Evolutionary conservation across 1,140 invertebrate genomes (phyloP).

Genomic region (Bombus sylvicola): DNA sequence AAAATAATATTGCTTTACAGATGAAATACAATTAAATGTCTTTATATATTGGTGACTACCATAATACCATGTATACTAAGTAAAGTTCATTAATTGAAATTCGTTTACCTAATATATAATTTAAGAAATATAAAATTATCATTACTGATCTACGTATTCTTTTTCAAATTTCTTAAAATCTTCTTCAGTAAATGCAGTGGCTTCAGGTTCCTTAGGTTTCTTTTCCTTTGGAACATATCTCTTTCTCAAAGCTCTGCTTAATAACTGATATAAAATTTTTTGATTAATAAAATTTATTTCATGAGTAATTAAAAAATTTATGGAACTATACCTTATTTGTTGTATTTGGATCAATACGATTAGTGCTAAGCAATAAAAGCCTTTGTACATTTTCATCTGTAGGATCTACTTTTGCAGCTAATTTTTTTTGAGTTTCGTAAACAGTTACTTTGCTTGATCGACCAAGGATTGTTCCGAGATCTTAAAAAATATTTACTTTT

Average conservation of each 20-base stretch:
- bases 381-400: constrained; percentile 73
- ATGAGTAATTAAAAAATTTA: background rate
- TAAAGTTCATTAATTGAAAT: background rate
- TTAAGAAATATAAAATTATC: background rate
- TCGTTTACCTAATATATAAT: background rate
- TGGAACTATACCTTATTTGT: constrained; percentile 68
- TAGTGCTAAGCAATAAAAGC: constrained; percentile 71
- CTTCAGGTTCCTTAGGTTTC: constrained; percentile 66
- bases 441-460: constrained; percentile 69
- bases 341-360: constrained; percentile 56
- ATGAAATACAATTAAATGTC: background rate
- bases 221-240: constrained; percentile 55
- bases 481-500: constrained; percentile 23
- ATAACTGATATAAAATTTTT: constrained; percentile 58
- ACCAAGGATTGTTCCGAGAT: constrained; percentile 41
- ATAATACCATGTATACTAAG: too few species aligned
- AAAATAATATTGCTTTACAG: background rate
- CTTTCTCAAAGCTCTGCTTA: constrained; percentile 65
- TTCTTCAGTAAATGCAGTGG: constrained; percentile 82
- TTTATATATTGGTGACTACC: background rate
- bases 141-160: constrained; percentile 78
- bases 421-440: constrained; percentile 68
- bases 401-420: constrained; percentile 66
- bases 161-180: constrained; percentile 83
- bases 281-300: constrained; percentile 5